These are phyloP conservation scores for Sipha flava DNA, from an alignment of 1,140 invertebrate genomes.

Conservation along the genomic window DNA sequence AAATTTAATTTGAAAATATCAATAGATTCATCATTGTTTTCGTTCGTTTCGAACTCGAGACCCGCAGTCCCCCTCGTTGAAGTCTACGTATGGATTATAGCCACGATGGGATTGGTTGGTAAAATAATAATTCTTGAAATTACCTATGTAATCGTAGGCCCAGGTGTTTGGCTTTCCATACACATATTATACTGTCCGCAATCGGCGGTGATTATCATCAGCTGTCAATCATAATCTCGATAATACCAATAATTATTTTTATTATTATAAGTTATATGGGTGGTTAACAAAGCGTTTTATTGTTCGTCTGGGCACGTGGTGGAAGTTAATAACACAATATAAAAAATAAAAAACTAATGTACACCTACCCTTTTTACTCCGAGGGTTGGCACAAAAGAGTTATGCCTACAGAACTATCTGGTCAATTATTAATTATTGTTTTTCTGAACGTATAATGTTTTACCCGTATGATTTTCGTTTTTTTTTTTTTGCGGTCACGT, in stretches of 20 bases:
- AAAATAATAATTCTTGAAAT: conserved; percentile 2
- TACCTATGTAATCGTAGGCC: conserved; percentile 3
- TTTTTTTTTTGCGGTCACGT: conserved; percentile 16
- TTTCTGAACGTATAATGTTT: background rate
- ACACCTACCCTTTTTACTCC: background rate
- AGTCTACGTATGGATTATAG: background rate
- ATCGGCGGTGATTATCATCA: conserved; percentile 6
- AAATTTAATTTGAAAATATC: background rate
- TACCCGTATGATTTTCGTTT: background rate
- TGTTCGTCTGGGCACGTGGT: conserved; percentile 18
- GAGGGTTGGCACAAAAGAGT: conserved; percentile 29
- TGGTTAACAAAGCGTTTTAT: conserved; percentile 27
- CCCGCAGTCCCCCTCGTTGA: background rate
- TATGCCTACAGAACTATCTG: background rate
- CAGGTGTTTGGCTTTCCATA: conserved; percentile 17
- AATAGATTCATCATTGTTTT: background rate
- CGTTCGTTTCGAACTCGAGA: background rate
- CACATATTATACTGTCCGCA: background rate
- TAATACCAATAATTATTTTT: conserved; percentile 30
- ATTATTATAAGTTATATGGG: background rate
- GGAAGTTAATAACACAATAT: conserved; percentile 17
- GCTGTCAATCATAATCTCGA: conserved; percentile 28
- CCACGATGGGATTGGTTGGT: background rate
- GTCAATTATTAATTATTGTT: conserved; percentile 32
- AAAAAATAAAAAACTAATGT: background rate